Base-by-base conservation (phyloP, 2,888 invertebrate species). In the Sericinus montela region DNA sequence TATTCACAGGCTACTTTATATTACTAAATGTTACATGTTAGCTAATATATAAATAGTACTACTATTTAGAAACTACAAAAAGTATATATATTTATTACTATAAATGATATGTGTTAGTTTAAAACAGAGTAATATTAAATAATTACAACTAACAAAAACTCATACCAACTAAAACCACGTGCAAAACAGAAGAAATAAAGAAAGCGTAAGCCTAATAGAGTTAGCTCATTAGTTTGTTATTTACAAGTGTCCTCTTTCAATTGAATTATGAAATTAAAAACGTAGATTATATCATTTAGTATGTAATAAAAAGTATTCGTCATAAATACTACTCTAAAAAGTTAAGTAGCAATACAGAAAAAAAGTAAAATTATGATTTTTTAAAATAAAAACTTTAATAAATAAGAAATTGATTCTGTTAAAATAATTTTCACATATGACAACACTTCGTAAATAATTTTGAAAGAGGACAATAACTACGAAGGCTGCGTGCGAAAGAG, bases 191-290 rank as follows among this genome's bases (percentile, higher is more conserved):
- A 56, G 52, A 57, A 55, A 51, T 37, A 48, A 30, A 60, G 51
- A 11, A 63, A 65, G 64, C 64, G 45, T 55, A 51, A 64, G 64
- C 55, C 50, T 58, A 38, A 32, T 23, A 63, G 61, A 60, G 66
- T 76, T 77, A 78, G 69, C 58, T 44, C 62, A 67, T 80, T 80
- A 80, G 71, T 75, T 65, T 62, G 63, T 62, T 70, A 56, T 45
- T 51, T 23, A 49, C 48, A 48, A 15, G 51, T 51, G 65, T 59
- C 75, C 69, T 66, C 77, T 71, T 73, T 72, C 72, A 74, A 77
- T 57, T 53, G 51, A 35, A 37, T 19, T 46, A n/a, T 15, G 8
- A 9, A 9, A 29, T n/a, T n/a, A n/a, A 9, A 29, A n/a, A 29
- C 9, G 9, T 29, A 29, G n/a, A 45, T 41, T 34, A 35, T 34